phyloP scores from a whole-genome alignment of 2,797 vertebrate genomes.

The Hydrocynus forskahlii region DNA sequence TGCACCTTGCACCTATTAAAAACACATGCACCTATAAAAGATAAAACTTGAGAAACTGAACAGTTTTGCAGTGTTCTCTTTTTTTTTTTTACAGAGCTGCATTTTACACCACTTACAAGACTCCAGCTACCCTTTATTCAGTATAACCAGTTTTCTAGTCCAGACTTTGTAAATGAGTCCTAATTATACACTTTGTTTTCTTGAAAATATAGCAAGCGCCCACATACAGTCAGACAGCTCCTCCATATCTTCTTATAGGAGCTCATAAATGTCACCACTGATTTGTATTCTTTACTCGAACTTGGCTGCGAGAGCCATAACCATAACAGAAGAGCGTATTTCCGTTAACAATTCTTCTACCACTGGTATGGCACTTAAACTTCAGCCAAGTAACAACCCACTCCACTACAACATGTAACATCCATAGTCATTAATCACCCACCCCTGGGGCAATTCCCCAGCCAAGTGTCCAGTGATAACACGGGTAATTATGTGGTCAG shows the following conservation, averaged over 20 bases:
- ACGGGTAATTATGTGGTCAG: constrained; percentile 51
- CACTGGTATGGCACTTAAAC: constrained; percentile 7
- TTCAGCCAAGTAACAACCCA: constrained; percentile 11
- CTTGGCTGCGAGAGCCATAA: constrained; percentile 27
- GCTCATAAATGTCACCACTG: constrained; percentile 41
- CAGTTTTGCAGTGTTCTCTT: no score
- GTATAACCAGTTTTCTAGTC: neutral
- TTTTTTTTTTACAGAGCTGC: no score
- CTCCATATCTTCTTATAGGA: constrained; percentile 14
- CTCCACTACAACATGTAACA: constrained; percentile 17
- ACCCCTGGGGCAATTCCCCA: constrained; percentile 44
- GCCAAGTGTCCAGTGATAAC: constrained; percentile 53
- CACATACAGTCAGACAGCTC: neutral
- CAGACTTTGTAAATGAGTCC: no score
- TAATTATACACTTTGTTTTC: neutral
- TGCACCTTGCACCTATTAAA: no score
- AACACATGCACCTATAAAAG: no score
- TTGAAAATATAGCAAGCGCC: neutral
- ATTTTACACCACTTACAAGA: no score
- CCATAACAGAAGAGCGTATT: constrained; percentile 28
- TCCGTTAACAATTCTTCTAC: neutral
- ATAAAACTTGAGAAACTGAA: no score
- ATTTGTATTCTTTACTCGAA: constrained; percentile 21
- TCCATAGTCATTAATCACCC: constrained; percentile 37
- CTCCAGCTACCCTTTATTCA: no score